Percentiles rank a stretch among this genome's conserved stretches.
These are phyloP conservation scores for Pegea sp. DNA, from an alignment of 23 tunicate species.

Conservation along the genomic window DNA sequence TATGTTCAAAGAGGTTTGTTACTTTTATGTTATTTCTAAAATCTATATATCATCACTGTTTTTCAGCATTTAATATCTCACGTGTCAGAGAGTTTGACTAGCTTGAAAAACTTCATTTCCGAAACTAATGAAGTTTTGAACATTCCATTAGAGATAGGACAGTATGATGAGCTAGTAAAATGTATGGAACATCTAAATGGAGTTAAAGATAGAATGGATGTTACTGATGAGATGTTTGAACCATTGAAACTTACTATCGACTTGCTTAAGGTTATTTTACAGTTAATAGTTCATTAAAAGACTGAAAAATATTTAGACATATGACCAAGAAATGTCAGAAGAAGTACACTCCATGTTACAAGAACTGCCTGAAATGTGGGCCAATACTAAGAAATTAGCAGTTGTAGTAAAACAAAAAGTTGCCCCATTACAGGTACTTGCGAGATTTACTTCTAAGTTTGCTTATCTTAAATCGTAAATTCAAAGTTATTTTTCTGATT, in stretches of 20 bases:
- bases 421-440: conserved; percentile 69
- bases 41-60: not conserved
- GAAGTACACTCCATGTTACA: conserved; percentile 69
- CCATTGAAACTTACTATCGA: conserved; percentile 89
- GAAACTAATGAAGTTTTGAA: conserved; percentile 56
- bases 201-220: conserved; percentile 61
- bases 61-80: conserved; percentile 83
- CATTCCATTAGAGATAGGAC: conserved; percentile 64
- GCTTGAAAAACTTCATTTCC: conserved; percentile 58
- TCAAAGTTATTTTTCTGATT: not conserved
- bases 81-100: conserved; percentile 50
- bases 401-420: conserved; percentile 82
- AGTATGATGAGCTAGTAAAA: conserved; percentile 76
- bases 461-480: not conserved
- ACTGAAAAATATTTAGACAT: conserved; percentile 10
- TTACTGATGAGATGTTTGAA: conserved; percentile 91
- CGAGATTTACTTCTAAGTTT: not conserved
- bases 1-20: conserved; percentile 88
- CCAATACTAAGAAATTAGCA: conserved; percentile 79
- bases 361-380: conserved; percentile 96
- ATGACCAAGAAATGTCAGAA: conserved; percentile 98
- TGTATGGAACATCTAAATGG: conserved; percentile 91
- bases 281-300: not conserved
- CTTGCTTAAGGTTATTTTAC: conserved; percentile 40
- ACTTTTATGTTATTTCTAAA: not conserved